A percentile compares a stretch with the other conserved stretches of the same genome.
Evolutionary conservation across 2,888 invertebrate genomes (phyloP).

Genomic region (Priocnemis perturbator): DNA sequence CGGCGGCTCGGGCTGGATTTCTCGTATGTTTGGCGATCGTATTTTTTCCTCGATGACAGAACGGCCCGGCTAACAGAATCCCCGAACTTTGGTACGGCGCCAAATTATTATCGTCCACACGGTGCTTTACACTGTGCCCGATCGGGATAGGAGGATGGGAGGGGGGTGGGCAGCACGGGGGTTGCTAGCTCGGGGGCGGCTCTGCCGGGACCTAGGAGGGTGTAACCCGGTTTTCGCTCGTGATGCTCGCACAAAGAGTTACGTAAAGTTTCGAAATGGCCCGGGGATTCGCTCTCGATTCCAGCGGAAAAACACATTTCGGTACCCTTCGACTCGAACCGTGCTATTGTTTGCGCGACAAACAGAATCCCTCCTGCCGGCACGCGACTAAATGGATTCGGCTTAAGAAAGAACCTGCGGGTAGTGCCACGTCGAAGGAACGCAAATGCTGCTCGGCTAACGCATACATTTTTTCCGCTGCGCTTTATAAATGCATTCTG

Average conservation of each 20-base stretch:
- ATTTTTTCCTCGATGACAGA: constrained; percentile 62
- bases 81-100: constrained; percentile 62
- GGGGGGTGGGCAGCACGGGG: constrained; percentile 10
- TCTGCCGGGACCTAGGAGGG: not conserved
- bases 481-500: too few relatives aligned
- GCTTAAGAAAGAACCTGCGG: too few relatives aligned
- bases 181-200: too few relatives aligned
- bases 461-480: too few relatives aligned
- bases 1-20: constrained; percentile 33
- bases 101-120: constrained; percentile 63
- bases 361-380: not conserved
- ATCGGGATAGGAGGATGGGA: constrained; percentile 29
- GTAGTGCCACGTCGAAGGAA: too few relatives aligned
- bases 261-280: constrained; percentile 46
- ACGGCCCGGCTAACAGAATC: constrained; percentile 60
- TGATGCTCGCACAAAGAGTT: constrained; percentile 41
- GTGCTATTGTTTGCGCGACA: constrained; percentile 8
- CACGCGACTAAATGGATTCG: too few relatives aligned
- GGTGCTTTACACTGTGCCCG: constrained; percentile 55
- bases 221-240: constrained; percentile 47
- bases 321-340: constrained; percentile 1
- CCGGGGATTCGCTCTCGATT: constrained; percentile 2
- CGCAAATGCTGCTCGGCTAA: not conserved
- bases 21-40: constrained; percentile 59
- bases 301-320: not conserved